phyloP scores from a whole-genome alignment of 2,888 invertebrate genomes.

The Aporophyla nigra region DNA sequence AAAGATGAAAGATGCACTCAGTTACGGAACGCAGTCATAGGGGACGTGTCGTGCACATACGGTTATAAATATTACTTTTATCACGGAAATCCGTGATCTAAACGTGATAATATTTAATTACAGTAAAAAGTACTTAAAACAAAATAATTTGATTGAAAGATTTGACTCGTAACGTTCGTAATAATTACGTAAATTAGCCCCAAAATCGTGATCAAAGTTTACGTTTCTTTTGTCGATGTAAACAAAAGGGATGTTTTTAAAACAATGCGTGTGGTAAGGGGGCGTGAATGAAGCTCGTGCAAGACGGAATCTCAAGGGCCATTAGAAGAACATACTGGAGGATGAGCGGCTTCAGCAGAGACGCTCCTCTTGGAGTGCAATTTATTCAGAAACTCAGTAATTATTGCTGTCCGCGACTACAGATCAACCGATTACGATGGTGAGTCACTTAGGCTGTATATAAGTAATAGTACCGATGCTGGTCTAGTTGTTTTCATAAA shows the following conservation, averaged over 20 bases:
- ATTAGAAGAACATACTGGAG: conserved; percentile 71
- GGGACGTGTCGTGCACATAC: conserved; percentile 61
- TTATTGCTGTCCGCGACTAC: conserved; percentile 91
- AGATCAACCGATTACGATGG: conserved; percentile 92
- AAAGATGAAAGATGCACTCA: conserved; percentile 27
- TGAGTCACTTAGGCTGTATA: conserved; percentile 80
- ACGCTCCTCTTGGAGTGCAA: conserved; percentile 93
- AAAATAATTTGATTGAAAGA: conserved; percentile 1
- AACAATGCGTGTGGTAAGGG: conserved; percentile 73
- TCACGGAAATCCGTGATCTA: conserved; percentile 25
- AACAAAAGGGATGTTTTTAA: conserved; percentile 73
- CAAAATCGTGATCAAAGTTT: conserved; percentile 37
- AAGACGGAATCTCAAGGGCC: conserved; percentile 63
- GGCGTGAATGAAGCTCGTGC: conserved; percentile 73
- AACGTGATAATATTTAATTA: conserved; percentile 8
- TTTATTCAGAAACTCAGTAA: conserved; percentile 89
- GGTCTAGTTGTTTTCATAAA: background rate
- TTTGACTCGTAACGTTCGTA: conserved; percentile 1
- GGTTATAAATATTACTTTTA: conserved; percentile 55
- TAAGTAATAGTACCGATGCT: conserved; percentile 9
- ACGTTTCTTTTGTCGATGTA: conserved; percentile 62
- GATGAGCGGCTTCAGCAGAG: conserved; percentile 91
- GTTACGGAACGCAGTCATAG: conserved; percentile 49
- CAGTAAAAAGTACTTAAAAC: conserved; percentile 12
- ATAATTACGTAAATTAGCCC: conserved; percentile 42